phyloP scores from a whole-genome alignment of 2,888 invertebrate genomes.

The Dolichopus griseipennis region DNA sequence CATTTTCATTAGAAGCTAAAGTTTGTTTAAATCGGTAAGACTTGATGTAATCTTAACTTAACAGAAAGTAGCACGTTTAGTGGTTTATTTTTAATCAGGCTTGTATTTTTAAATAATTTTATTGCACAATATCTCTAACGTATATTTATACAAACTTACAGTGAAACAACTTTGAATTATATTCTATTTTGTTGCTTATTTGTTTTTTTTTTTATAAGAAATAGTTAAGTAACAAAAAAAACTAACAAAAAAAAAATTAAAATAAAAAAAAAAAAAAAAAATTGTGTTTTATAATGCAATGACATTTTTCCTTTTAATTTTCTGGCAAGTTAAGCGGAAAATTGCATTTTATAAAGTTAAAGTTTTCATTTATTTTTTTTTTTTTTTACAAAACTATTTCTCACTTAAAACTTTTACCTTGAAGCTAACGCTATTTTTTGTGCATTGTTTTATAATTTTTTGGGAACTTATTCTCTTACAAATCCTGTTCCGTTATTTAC shows the following conservation, averaged over 20 bases:
- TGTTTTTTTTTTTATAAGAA: too few species aligned
- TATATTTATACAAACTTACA: not conserved
- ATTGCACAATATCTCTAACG: not conserved
- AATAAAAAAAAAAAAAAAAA: not conserved
- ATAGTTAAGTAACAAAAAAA: too few species aligned
- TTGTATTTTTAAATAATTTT: too few species aligned
- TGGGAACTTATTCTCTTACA: not conserved
- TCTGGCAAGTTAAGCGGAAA: not conserved
- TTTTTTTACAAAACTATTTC: not conserved
- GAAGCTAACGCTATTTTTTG: not conserved
- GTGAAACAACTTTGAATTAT: not conserved
- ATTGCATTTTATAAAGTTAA: conserved; percentile 1
- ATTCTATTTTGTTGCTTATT: too few species aligned
- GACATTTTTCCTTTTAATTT: conserved; percentile 4
- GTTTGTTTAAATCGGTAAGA: too few species aligned
- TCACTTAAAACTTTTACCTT: conserved; percentile 1
- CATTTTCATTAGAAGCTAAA: too few species aligned
- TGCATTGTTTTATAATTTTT: not conserved
- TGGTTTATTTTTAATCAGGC: too few species aligned
- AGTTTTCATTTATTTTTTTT: not conserved
- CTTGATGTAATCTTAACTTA: too few species aligned
- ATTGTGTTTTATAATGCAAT: not conserved
- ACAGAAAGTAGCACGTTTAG: too few species aligned
- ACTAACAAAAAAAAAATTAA: too few species aligned
- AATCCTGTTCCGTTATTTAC: too few species aligned